A percentile compares a stretch with the other conserved stretches of the same genome.
phyloP scores from a whole-genome alignment of 2,888 invertebrate genomes.

The Dolomedes plantarius region DNA sequence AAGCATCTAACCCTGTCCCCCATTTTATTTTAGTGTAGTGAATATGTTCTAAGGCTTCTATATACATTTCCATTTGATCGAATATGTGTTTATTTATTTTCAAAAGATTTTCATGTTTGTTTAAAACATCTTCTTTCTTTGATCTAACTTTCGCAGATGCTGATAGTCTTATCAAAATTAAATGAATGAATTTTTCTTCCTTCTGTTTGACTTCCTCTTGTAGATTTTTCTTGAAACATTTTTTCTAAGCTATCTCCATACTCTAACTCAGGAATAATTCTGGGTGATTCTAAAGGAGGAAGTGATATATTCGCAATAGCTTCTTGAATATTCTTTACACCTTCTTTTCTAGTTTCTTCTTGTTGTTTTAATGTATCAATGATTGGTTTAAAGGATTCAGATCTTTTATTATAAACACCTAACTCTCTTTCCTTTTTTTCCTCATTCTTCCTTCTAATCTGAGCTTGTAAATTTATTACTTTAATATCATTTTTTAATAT shows the following conservation, averaged over 20 bases:
- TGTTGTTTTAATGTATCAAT: not conserved
- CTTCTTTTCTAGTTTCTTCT: not conserved
- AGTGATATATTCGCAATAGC: not conserved
- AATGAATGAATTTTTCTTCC: no score
- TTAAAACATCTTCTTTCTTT: no score
- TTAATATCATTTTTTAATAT: not conserved
- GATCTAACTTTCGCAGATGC: no score
- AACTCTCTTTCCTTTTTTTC: not conserved
- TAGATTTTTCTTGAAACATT: no score
- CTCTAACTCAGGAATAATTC: no score
- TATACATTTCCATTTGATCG: not conserved
- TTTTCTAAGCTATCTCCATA: not conserved
- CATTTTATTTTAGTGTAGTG: no score
- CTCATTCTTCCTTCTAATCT: not conserved
- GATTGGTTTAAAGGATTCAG: not conserved
- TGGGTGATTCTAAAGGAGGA: not conserved
- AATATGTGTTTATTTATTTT: no score
- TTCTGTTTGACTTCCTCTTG: no score
- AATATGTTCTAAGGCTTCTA: not conserved
- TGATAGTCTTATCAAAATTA: no score
- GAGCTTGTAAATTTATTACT: not conserved
- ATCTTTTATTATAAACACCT: not conserved
- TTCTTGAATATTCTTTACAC: not conserved
- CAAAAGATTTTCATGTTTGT: no score
- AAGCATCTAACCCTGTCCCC: not conserved